Evolutionary conservation across 37 sponge, comb jelly and placozoan species (phyloP).

Genomic region (Geodia barretti): DNA sequence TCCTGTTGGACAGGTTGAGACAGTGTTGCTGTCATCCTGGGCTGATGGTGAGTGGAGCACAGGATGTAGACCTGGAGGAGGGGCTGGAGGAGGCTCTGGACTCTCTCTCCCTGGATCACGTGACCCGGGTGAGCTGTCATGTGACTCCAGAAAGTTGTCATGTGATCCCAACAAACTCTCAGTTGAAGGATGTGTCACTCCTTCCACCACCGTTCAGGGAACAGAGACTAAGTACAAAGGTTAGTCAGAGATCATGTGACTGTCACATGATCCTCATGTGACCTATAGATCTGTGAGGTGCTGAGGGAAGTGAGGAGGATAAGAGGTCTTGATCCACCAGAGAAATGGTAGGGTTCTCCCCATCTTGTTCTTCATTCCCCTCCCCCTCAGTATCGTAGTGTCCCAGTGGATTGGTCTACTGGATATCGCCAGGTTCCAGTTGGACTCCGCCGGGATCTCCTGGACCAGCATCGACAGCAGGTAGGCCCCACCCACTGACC

Average conservation of each 20-base stretch:
- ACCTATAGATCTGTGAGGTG: background rate
- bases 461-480: conserved; percentile 59
- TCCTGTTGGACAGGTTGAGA: conserved; percentile 30
- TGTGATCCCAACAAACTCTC: background rate
- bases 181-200: background rate
- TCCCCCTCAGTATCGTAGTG: conserved; percentile 17
- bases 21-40: conserved; percentile 68
- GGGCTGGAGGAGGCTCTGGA: conserved; percentile 44
- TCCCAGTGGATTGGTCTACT: conserved; percentile 79
- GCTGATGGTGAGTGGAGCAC: conserved; percentile 39
- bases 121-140: background rate
- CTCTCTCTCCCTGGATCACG: conserved; percentile 32
- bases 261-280: background rate
- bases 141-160: background rate
- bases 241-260: background rate
- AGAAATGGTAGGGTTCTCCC: background rate
- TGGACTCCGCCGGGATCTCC: conserved; percentile 34
- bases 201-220: conserved; percentile 11
- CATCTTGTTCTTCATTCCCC: background rate
- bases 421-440: conserved; percentile 51
- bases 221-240: conserved; percentile 31
- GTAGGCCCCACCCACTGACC: conserved; percentile 41
- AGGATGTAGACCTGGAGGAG: conserved; percentile 11
- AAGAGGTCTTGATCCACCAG: background rate
- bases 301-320: conserved; percentile 1